Conservation (phyloP, 2,888 invertebrate genomes). For the Tetramorium bicarinatum region DNA sequence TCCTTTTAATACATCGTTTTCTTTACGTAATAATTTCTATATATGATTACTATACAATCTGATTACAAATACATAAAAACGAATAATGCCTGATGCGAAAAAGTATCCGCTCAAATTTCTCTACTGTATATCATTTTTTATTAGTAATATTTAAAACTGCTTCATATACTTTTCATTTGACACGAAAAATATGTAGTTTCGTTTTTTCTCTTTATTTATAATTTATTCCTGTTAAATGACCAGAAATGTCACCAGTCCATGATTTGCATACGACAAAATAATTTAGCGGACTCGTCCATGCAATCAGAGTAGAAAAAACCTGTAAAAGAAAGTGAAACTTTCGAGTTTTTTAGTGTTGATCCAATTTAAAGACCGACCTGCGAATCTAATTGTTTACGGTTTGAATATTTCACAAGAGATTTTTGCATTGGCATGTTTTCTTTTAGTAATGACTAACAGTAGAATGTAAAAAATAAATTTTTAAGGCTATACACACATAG, state of each 20-base stretch:
- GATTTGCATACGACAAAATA: constrained; percentile 59
- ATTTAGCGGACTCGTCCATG: constrained; percentile 62
- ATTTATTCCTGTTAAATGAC: constrained; percentile 76
- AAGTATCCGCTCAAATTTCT: not conserved
- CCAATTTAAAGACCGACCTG: constrained; percentile 80
- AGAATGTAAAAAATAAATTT: constrained; percentile 13
- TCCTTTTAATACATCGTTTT: not conserved
- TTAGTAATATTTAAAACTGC: not conserved
- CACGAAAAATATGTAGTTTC: constrained; percentile 51
- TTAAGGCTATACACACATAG: not conserved
- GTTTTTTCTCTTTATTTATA: constrained; percentile 55
- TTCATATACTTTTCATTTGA: constrained; percentile 76
- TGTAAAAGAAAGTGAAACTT: constrained; percentile 47
- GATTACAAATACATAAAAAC: not conserved
- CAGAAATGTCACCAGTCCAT: constrained; percentile 9
- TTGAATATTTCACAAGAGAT: constrained; percentile 48
- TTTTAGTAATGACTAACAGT: constrained; percentile 54
- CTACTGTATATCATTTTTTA: not conserved
- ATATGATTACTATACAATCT: not conserved
- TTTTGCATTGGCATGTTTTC: constrained; percentile 70
- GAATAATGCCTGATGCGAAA: not conserved
- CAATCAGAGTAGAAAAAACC: constrained; percentile 22
- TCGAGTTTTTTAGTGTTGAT: constrained; percentile 74
- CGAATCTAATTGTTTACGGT: constrained; percentile 80
- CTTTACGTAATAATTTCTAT: not conserved